Conservation (phyloP, 92 coral and sea anemone species). For the Blastomussa wellsi region DNA sequence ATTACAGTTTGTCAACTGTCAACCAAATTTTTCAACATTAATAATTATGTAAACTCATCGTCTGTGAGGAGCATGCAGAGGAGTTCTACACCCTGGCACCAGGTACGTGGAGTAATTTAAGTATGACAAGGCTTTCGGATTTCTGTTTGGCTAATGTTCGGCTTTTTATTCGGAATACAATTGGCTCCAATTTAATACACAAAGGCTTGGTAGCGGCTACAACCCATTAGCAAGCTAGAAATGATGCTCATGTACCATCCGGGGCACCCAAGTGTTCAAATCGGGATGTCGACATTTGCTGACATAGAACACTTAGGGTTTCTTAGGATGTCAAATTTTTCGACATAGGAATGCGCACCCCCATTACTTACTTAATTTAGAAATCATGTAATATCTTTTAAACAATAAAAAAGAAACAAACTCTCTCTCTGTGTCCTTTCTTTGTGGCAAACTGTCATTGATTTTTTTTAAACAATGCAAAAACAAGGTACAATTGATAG, state of each 20-base stretch:
- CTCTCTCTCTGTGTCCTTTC: neutral
- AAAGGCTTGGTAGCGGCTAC: conserved; percentile 1
- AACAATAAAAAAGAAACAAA: neutral
- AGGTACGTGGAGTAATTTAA: neutral
- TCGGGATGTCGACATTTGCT: neutral
- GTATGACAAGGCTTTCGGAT: neutral
- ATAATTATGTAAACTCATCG: neutral
- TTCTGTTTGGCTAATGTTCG: neutral
- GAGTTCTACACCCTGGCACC: neutral
- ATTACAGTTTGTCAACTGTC: neutral
- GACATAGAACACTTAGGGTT: conserved; percentile 23
- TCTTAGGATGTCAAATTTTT: conserved; percentile 7
- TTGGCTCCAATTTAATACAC: neutral
- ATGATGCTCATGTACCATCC: too few species aligned
- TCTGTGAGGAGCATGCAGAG: neutral
- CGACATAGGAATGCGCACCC: conserved; percentile 4
- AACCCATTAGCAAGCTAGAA: neutral
- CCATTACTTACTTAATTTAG: neutral
- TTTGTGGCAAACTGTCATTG: too few species aligned
- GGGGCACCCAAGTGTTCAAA: conserved; percentile 1
- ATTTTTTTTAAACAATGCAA: too few species aligned
- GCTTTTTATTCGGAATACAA: neutral
- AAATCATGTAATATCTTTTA: neutral
- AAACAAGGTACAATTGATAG: too few species aligned
- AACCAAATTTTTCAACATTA: neutral